Base-by-base conservation (phyloP, 2,888 invertebrate genomes). In the Scaptomyza parva region DNA sequence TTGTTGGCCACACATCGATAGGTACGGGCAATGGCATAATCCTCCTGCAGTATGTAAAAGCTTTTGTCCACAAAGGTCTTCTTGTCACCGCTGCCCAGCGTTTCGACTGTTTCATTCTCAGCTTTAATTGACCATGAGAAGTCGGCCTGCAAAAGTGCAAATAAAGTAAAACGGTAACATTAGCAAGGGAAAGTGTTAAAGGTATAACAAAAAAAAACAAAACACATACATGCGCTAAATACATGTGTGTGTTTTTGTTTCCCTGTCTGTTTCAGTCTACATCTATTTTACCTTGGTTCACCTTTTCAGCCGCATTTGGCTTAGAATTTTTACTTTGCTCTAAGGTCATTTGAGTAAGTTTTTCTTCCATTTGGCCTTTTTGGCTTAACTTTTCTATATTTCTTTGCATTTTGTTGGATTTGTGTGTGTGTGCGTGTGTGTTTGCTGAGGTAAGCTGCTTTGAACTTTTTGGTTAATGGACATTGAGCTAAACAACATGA, bases 1-100 rank as follows among this genome's bases (percentile, higher is more conserved):
- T 98, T 98, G 91, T 96, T 97, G 22, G 96, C 97, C 80, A 94
- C 93, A 91, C 98, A 98, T 59, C 95, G 93, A 91, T 97, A 98
- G 4, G 96, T 97, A 62, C 97, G 93, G 86, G 93, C 93, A 12
- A 93, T 93, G 66, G 88, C 89, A 80, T 91, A 91, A 81, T 94
- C 94, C 83, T 94, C 94, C 80, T 94, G 94, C 67, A 95, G 92
- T 28, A 93, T 92, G 67, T 97, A 93, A 90, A 93, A 93, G 82
- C 93, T 93, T 70, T 81, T 88, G 70, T 90, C 86, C 71, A 70
- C 81, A 60, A 69, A 79, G 48, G 78, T 28, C 64, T 79, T 79
- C 64, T 78, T 80, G 66, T 89, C 85, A 54, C 91, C 90, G 61
- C 65, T 85, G 70, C 94, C 94, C 76, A 92, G 88, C 78, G 93